A percentile compares a stretch with the other conserved stretches of the same genome.
Evolutionary conservation across 2,888 invertebrate species (phyloP).

Genomic region (Schizotus pectinicornis): DNA sequence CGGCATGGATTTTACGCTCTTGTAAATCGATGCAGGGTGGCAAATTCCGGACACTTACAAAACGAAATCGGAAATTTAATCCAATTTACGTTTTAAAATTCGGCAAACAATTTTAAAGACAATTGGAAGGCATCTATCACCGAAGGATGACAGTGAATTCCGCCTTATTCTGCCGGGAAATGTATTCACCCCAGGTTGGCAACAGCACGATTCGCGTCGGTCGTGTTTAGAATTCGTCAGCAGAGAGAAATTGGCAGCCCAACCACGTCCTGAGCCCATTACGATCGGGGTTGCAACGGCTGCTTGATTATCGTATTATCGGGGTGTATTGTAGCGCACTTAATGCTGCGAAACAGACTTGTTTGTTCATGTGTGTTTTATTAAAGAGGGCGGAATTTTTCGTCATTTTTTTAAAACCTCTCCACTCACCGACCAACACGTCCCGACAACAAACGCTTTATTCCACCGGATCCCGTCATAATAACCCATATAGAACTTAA

Average conservation of each 20-base stretch:
- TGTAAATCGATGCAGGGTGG: neutral
- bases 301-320: constrained; percentile 58
- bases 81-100: constrained; percentile 6
- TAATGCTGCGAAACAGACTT: constrained; percentile 51
- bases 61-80: neutral
- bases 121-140: constrained; percentile 10
- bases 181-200: constrained; percentile 39
- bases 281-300: constrained; percentile 49
- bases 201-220: constrained; percentile 36
- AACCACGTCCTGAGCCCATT: constrained; percentile 52
- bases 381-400: constrained; percentile 24
- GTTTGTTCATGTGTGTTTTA: constrained; percentile 45
- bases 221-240: constrained; percentile 37
- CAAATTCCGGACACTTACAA: neutral
- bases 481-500: neutral
- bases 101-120: neutral
- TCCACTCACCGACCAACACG: constrained; percentile 3
- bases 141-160: constrained; percentile 1
- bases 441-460: constrained; percentile 3
- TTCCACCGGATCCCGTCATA: neutral
- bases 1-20: neutral
- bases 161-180: constrained; percentile 15
- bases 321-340: constrained; percentile 54
- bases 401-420: constrained; percentile 12
- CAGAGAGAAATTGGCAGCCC: constrained; percentile 43